Base-by-base conservation (phyloP, 2,888 invertebrate species). In the Thymelicus lineola region DNA sequence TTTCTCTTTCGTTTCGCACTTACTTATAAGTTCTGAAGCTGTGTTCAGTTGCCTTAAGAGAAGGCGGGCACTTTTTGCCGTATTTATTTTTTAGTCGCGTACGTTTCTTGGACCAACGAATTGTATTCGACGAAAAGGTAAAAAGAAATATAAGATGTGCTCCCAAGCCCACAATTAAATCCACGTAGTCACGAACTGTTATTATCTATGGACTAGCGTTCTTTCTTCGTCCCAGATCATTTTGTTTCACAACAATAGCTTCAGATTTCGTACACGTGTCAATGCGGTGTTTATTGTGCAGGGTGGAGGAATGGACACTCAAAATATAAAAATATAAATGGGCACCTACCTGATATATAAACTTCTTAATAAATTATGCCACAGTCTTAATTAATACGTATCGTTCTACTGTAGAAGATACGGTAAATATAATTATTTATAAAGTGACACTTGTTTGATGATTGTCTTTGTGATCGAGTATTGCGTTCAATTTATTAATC, bases 1-100 rank as follows among this genome's bases (percentile, higher is more conserved):
- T 74, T 72, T 75, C 72, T 72, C 70, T 74, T 72, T 73, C 64
- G 67, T 70, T 70, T 68, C 46, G 59, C 64, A 63, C 61, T 60
- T 62, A 53, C 63, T 66, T 66, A 66, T 59, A 67, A 60, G 60
- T 60, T 50, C 48, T 36, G 60, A 60, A 60, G 45, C 10, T 60
- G 60, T 60, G 53, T 53, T 66, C 66, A 10, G 53, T 60, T 53
- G 60, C 50, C 53, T 60, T 67, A 42, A 67, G 66, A 67, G 66
- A 60, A 53, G 59, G 50, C 66, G 53, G 53, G 42, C 53, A 67
- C n/a, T 67, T 67, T 60, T 60, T 66, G 59, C 20, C 38, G 7
- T 36, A 1, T 42, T 65, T 15, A 20, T 48, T 59, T 66, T 66
- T 66, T 66, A 50, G 50, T 53, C 6, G 17, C 20, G 53, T 53